These are phyloP conservation scores for Cistogaster globosa DNA, from an alignment of 2,888 invertebrate species.

Conservation along the genomic window DNA sequence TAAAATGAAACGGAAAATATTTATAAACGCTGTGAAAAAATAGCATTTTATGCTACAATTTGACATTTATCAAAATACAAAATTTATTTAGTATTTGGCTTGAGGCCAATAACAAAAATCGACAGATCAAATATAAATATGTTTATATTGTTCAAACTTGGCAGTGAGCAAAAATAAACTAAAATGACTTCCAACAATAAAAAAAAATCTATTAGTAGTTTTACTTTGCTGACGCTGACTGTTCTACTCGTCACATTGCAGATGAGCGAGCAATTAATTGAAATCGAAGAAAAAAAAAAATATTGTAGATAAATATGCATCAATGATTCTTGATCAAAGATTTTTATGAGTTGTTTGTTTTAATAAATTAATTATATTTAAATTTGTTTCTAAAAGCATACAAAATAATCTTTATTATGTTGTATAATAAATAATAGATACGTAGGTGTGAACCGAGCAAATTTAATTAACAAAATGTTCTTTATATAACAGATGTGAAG, in stretches of 20 bases:
- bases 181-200: conserved; percentile 38
- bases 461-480: conserved; percentile 10
- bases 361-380: background rate
- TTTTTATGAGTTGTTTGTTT: conserved; percentile 30
- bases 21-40: conserved; percentile 48
- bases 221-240: background rate
- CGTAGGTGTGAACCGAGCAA: background rate
- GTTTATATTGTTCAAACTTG: conserved; percentile 60
- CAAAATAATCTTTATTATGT: no score
- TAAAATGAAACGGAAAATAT: conserved; percentile 23
- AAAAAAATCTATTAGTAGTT: background rate
- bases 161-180: conserved; percentile 53
- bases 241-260: conserved; percentile 4
- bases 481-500: no score
- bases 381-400: background rate
- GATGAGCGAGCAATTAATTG: conserved; percentile 34
- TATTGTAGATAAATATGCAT: background rate
- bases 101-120: conserved; percentile 37
- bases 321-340: background rate
- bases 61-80: conserved; percentile 59
- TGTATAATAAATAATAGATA: no score
- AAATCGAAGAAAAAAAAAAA: conserved; percentile 36
- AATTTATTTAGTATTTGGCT: conserved; percentile 50
- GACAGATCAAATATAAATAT: conserved; percentile 27
- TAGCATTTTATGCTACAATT: conserved; percentile 58